A percentile compares a stretch with the other conserved stretches of the same genome.
These are phyloP conservation scores for Argyra leucocephala DNA, from an alignment of 2,888 invertebrate genomes.

Conservation along the genomic window DNA sequence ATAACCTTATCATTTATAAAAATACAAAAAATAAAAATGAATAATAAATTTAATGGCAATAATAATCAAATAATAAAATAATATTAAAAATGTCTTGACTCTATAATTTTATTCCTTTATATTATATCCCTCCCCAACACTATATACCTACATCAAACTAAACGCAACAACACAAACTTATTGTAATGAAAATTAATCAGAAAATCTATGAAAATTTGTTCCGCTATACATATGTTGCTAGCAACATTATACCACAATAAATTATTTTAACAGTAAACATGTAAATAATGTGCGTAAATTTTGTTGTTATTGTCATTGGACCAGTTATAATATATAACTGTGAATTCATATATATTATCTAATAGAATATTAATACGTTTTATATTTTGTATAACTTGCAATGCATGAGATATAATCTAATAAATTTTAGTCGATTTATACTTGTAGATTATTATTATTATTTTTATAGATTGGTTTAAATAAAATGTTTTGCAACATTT, in stretches of 20 bases:
- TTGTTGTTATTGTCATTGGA: neutral
- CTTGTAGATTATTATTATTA: neutral
- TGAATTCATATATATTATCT: neutral
- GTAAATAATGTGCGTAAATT: neutral
- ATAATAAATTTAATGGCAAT: no score
- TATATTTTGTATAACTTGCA: no score
- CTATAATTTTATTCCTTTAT: no score
- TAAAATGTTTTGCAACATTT: conserved; percentile 11
- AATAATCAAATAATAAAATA: no score
- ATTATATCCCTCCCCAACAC: no score
- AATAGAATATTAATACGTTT: no score
- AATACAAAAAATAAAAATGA: no score
- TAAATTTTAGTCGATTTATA: neutral
- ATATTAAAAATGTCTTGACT: no score
- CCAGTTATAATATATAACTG: neutral
- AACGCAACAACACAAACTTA: neutral
- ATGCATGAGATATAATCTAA: neutral
- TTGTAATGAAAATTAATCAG: neutral
- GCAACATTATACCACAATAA: neutral
- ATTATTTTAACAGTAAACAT: conserved; percentile 2
- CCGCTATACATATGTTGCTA: conserved; percentile 1
- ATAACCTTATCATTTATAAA: no score
- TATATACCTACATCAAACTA: no score
- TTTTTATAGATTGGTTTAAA: neutral
- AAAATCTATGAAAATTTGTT: conserved; percentile 2